Evolutionary conservation across 2,113 vertebrate genomes (phyloP), one percentile per base, ranked within the genome.

Genomic region (Ctenomys sociabilis): DNA sequence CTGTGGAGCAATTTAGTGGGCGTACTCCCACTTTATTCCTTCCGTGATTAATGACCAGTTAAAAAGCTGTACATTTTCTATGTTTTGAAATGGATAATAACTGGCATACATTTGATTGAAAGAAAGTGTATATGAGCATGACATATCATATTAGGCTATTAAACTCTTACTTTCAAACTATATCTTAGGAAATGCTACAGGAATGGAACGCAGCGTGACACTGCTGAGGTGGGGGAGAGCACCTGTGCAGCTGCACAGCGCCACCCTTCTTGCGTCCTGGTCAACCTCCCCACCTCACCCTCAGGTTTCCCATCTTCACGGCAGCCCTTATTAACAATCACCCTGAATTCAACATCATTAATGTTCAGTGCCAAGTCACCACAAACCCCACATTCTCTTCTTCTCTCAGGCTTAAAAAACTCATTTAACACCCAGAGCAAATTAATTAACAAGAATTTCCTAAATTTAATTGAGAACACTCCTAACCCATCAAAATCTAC

Each of bases 361-460:
- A 96, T 0, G n/a, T 96, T 96, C 95, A 93, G 92, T 96, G 92
- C 96, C 95, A 98, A 96, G 89, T 97, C 96, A 66, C 64, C 91
- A 97, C 95, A 98, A 97, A 98, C 98, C 97, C 97, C 97, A 95
- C 96, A 96, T 95, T 97, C 92, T 92, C 86, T 78, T 96, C 94
- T 95, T 98, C 97, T 98, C 98, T 98, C 97, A 98, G 97, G 97
- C 96, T 98, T 98, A 98, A 97, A 98, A 98, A 97, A 94, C 96
- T 98, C 97, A 98, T 98, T 98, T 98, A 98, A 98, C 97, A 97
- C 81, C 94, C 94, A 98, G 43, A 96, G 93, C 90, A 98, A 98
- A 98, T 98, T 98, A 98, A 98, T 98, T 98, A 98, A 97, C 95
- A 96, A 77, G 82, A 97, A 98, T 98, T 98, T 98, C 85, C 97